Percentiles rank a stretch among this genome's conserved stretches.
Evolutionary conservation across 2,888 invertebrate species (phyloP).

Genomic region (Microdon myrmicae): DNA sequence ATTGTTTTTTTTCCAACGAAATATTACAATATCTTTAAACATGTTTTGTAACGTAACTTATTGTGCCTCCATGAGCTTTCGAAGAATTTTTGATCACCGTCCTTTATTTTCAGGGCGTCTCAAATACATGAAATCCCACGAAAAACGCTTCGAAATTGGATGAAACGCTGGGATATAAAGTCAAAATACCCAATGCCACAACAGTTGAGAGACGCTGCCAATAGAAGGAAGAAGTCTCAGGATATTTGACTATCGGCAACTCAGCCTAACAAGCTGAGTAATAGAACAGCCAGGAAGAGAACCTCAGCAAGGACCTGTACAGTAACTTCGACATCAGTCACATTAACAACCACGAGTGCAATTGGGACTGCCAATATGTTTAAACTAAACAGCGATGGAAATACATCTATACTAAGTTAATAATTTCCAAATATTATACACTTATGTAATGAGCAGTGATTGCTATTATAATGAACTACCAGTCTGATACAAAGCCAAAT

Average conservation of each 20-base stretch:
- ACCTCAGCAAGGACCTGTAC: conserved; percentile 28
- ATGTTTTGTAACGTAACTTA: too few species aligned
- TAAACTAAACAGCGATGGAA: too few species aligned
- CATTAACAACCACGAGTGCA: conserved; percentile 15
- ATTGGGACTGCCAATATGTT: too few species aligned
- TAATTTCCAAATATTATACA: too few species aligned
- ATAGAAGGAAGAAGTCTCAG: conserved; percentile 60
- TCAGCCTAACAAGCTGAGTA: neutral
- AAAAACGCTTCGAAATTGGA: conserved; percentile 73
- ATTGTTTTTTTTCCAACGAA: neutral
- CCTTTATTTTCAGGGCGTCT: conserved; percentile 71
- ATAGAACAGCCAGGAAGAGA: conserved; percentile 6
- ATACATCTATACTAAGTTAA: too few species aligned
- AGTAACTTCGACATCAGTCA: conserved; percentile 28
- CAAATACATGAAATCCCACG: conserved; percentile 72
- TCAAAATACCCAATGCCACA: conserved; percentile 72
- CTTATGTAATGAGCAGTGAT: too few species aligned
- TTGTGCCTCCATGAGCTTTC: too few species aligned
- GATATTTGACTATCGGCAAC: conserved; percentile 13
- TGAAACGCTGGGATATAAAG: conserved; percentile 73
- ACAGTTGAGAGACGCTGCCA: conserved; percentile 70
- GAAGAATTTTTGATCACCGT: too few species aligned
- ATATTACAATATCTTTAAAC: conserved; percentile 3
- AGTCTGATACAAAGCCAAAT: too few species aligned
- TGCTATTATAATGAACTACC: too few species aligned